A percentile compares a stretch with the other conserved stretches of the same genome.
phyloP scores from a whole-genome alignment of 2,888 invertebrate species.

The Sturmia bella region DNA sequence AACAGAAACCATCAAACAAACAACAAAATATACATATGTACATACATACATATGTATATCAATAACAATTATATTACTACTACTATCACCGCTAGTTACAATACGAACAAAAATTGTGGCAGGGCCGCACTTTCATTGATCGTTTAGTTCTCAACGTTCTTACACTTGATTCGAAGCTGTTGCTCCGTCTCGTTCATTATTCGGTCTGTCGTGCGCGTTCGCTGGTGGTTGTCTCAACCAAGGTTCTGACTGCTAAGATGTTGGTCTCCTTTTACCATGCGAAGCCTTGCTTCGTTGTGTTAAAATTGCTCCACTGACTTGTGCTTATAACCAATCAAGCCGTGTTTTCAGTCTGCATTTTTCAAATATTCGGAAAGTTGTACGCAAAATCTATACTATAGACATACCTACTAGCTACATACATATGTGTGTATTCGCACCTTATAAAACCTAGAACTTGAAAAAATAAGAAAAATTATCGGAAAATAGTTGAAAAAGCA shows the following conservation, averaged over 20 bases:
- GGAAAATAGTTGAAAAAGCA: neutral
- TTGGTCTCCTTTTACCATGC: constrained; percentile 80
- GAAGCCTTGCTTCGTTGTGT: constrained; percentile 82
- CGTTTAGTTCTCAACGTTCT: constrained; percentile 61
- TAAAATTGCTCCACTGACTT: constrained; percentile 81
- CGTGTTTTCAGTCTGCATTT: neutral
- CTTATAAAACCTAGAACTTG: neutral
- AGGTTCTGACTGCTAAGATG: constrained; percentile 78
- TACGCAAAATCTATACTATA: constrained; percentile 24
- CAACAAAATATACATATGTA: constrained; percentile 17
- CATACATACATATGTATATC: constrained; percentile 4
- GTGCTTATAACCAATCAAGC: neutral
- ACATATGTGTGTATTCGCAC: too few relatives aligned
- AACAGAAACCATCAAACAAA: constrained; percentile 20
- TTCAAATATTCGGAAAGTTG: constrained; percentile 3
- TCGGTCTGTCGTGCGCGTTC: constrained; percentile 59
- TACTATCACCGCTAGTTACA: constrained; percentile 35
- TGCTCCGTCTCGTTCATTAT: constrained; percentile 57
- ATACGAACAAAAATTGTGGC: constrained; percentile 51
- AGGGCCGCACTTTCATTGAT: constrained; percentile 63
- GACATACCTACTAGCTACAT: too few relatives aligned
- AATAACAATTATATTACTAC: constrained; percentile 44
- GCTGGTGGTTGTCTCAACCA: constrained; percentile 79
- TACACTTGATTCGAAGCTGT: constrained; percentile 62
- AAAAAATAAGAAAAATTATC: neutral